These are phyloP conservation scores for Gari tellinella DNA, from an alignment of 2,888 invertebrate species.

Conservation along the genomic window DNA sequence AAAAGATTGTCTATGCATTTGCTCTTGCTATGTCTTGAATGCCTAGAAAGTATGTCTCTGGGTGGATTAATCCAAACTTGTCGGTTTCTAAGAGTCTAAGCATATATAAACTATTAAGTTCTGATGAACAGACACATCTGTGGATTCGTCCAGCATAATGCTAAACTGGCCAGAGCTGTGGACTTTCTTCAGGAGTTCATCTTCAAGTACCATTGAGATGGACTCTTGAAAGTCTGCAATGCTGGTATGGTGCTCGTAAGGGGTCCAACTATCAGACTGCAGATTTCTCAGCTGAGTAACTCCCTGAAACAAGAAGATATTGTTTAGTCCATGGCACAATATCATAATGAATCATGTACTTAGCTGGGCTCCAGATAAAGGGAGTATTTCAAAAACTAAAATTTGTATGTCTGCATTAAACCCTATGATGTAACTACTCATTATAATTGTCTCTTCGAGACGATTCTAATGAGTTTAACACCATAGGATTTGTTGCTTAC, in stretches of 20 bases:
- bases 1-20: slow-evolving; percentile 34
- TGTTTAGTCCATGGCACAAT: too few relatives aligned
- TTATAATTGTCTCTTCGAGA: too few relatives aligned
- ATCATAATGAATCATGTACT: too few relatives aligned
- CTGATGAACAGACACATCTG: slow-evolving; percentile 33
- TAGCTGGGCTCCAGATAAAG: too few relatives aligned
- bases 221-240: slow-evolving; percentile 8
- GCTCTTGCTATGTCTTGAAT: slow-evolving; percentile 30
- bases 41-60: slow-evolving; percentile 35
- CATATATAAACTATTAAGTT: slow-evolving; percentile 39
- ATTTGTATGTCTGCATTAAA: too few relatives aligned
- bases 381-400: too few relatives aligned
- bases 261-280: slow-evolving; percentile 11
- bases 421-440: too few relatives aligned
- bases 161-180: slow-evolving; percentile 9
- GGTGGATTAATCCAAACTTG: slow-evolving; percentile 12
- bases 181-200: slow-evolving; percentile 2
- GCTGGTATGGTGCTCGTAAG: slow-evolving; percentile 5
- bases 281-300: slow-evolving; percentile 10
- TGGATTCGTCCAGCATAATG: slow-evolving; percentile 35
- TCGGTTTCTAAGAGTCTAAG: slow-evolving; percentile 18
- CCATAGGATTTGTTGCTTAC: too few relatives aligned
- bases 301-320: slow-evolving; percentile 10
- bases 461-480: too few relatives aligned
- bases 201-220: slow-evolving; percentile 8